Conservation (phyloP, 2,797 vertebrate species). For the Schizopygopsis malacanthus region DNA sequence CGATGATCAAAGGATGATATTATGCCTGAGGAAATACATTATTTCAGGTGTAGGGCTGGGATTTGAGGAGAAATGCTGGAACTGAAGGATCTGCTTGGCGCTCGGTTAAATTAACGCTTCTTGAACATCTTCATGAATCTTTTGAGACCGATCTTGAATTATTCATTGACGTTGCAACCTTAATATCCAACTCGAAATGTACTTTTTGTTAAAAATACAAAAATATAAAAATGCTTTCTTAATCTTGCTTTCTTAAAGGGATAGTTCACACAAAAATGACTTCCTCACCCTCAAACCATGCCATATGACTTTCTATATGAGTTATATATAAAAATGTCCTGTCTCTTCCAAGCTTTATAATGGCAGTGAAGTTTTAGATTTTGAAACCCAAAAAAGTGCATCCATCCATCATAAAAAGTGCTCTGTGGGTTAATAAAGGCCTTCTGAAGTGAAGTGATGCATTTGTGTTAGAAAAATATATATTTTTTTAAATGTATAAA, state of each 20-base stretch:
- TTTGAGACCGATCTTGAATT: background rate
- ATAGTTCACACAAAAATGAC: background rate
- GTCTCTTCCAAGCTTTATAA: background rate
- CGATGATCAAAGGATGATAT: background rate
- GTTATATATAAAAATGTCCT: no score
- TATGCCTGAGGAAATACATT: conserved; percentile 18
- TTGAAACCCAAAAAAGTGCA: background rate
- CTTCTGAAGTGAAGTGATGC: background rate
- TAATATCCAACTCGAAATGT: background rate
- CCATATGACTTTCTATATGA: background rate
- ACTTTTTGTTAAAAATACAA: background rate
- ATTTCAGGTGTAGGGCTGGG: background rate
- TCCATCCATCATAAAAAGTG: background rate
- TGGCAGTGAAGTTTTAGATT: background rate
- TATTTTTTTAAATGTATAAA: no score
- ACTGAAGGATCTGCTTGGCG: background rate
- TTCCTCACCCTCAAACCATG: background rate
- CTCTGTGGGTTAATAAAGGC: background rate
- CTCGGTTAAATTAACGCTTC: background rate
- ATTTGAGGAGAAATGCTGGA: background rate
- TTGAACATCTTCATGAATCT: background rate
- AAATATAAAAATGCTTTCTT: background rate
- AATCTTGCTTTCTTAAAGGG: no score
- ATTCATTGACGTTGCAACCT: background rate
- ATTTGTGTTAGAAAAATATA: no score